These are phyloP conservation scores for Pachliopta kotzebuea DNA, from an alignment of 2,888 invertebrate species.

Conservation along the genomic window DNA sequence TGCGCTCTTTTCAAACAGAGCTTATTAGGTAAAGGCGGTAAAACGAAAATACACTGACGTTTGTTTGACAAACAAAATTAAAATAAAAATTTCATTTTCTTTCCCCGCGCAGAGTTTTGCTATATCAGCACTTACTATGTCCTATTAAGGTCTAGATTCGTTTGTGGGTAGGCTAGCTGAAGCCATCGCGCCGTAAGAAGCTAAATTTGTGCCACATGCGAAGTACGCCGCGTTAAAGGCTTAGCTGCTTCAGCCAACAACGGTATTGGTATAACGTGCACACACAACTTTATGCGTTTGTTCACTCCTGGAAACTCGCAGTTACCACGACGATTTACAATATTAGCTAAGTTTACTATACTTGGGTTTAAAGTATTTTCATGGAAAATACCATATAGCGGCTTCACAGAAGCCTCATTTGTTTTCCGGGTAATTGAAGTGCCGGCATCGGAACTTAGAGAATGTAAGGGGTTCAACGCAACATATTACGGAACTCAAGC, in stretches of 20 bases:
- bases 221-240: not conserved
- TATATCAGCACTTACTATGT: not conserved
- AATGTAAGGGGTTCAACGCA: no score
- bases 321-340: no score
- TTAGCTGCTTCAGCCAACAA: not conserved
- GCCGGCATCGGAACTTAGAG: no score
- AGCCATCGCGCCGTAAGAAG: not conserved
- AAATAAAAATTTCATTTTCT: conserved; percentile 5
- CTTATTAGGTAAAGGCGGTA: conserved; percentile 1
- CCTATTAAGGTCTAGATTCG: not conserved
- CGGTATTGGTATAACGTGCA: not conserved
- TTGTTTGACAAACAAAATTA: conserved; percentile 4
- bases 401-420: no score
- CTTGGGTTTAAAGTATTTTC: no score
- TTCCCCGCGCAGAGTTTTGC: not conserved
- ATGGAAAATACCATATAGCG: no score
- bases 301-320: no score
- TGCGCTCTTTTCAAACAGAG: not conserved
- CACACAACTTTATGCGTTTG: not conserved
- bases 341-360: no score
- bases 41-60: not conserved
- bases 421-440: no score
- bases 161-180: not conserved
- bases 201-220: conserved; percentile 4
- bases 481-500: no score